Conservation (phyloP, 2,888 invertebrate species). For the Anthrax anthrax region DNA sequence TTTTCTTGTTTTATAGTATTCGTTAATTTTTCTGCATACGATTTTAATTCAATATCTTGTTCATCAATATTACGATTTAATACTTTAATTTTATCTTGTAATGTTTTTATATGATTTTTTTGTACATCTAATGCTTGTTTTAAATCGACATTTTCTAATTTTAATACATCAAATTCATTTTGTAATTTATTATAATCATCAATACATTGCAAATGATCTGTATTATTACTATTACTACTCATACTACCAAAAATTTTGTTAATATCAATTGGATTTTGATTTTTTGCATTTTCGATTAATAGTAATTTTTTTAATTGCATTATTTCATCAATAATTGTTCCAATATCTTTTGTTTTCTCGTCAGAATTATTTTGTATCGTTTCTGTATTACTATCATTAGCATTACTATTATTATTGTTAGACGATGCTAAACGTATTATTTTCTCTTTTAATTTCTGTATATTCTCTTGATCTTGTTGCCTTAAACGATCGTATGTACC, state of each 20-base stretch:
- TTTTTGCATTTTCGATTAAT: slow-evolving; percentile 42
- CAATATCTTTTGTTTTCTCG: slow-evolving; percentile 35
- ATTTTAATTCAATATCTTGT: slow-evolving; percentile 46
- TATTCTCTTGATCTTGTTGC: slow-evolving; percentile 56
- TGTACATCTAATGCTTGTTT: slow-evolving; percentile 29
- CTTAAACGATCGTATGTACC: slow-evolving; percentile 61
- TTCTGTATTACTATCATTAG: slow-evolving; percentile 15
- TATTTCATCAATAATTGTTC: slow-evolving; percentile 47
- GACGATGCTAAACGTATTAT: slow-evolving; percentile 19
- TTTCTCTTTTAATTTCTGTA: slow-evolving; percentile 43
- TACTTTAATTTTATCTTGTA: slow-evolving; percentile 52
- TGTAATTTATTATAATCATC: slow-evolving; percentile 48
- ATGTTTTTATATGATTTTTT: slow-evolving; percentile 45
- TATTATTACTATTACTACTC: slow-evolving; percentile 26
- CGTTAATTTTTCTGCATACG: slow-evolving; percentile 42
- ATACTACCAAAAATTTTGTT: slow-evolving; percentile 40
- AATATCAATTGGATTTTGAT: slow-evolving; percentile 46
- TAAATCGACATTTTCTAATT: slow-evolving; percentile 25
- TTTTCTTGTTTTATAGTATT: slow-evolving; percentile 34
- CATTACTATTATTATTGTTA: slow-evolving; percentile 5
- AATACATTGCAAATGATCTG: slow-evolving; percentile 42
- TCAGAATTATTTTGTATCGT: no score
- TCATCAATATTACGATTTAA: slow-evolving; percentile 47
- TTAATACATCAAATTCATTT: slow-evolving; percentile 53
- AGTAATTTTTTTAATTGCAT: slow-evolving; percentile 47